A percentile compares a stretch with the other conserved stretches of the same genome.
These are phyloP conservation scores for Crypturellus undulatus DNA, from an alignment of 2,113 vertebrate genomes.

Conservation along the genomic window DNA sequence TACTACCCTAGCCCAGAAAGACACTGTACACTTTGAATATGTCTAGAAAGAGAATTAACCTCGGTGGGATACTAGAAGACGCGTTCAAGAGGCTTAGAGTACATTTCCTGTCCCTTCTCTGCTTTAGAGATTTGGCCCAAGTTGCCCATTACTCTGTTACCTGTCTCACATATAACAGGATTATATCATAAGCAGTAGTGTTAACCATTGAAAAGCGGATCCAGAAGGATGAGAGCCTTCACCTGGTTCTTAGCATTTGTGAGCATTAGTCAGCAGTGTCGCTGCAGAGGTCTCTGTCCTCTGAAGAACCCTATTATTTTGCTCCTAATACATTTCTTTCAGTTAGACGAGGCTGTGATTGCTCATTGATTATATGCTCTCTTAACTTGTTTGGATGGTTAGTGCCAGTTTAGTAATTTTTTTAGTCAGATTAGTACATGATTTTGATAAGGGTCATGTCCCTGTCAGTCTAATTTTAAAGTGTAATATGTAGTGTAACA, in stretches of 20 bases:
- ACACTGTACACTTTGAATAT: background rate
- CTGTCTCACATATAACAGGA: background rate
- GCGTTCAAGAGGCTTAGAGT: background rate
- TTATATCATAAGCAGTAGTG: background rate
- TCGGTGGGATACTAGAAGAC: rapidly evolving
- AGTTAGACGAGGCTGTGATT: background rate
- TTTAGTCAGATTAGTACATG: background rate
- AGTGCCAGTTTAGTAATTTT: rapidly evolving
- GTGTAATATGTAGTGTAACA: background rate
- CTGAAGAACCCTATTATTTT: background rate
- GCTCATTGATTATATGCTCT: background rate
- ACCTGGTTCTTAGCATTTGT: background rate
- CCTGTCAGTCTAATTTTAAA: background rate
- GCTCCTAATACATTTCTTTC: background rate
- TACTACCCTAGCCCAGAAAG: background rate
- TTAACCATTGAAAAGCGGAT: background rate
- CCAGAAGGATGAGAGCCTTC: background rate
- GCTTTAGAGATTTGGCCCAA: background rate
- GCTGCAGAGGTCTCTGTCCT: background rate
- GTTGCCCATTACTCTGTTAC: background rate
- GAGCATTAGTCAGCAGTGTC: background rate
- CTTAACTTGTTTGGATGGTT: background rate
- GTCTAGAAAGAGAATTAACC: background rate
- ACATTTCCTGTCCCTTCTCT: background rate
- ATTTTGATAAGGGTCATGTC: background rate